Evolutionary conservation across 2,888 invertebrate genomes (phyloP).

Genomic region (Schizotus pectinicornis): DNA sequence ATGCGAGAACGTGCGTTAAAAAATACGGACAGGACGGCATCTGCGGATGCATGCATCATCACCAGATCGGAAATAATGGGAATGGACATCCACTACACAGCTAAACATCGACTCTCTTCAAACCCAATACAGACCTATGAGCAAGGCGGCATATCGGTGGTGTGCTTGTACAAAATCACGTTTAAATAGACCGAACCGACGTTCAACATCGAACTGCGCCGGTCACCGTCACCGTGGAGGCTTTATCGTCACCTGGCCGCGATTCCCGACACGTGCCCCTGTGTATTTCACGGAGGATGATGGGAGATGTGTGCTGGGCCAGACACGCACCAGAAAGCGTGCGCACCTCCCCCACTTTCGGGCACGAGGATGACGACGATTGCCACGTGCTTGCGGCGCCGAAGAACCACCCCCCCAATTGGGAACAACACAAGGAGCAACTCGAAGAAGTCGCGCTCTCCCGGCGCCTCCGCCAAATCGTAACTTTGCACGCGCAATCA

Average conservation of each 20-base stretch:
- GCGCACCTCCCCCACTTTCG: conserved; percentile 49
- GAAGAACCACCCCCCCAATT: background rate
- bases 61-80: conserved; percentile 16
- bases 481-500: too few species aligned
- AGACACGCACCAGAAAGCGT: conserved; percentile 45
- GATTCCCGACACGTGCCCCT: conserved; percentile 32
- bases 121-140: conserved; percentile 17
- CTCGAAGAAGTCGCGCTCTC: background rate
- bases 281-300: conserved; percentile 38
- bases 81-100: background rate
- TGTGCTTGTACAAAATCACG: conserved; percentile 19
- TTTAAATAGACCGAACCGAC: background rate
- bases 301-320: conserved; percentile 44
- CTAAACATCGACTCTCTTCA: background rate
- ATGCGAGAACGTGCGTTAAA: background rate
- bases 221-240: conserved; percentile 26
- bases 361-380: conserved; percentile 15
- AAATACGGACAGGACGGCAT: background rate
- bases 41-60: conserved; percentile 10
- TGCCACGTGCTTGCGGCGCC: conserved; percentile 23
- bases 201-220: background rate
- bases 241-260: conserved; percentile 19
- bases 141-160: conserved; percentile 10
- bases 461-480: background rate
- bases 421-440: background rate